Base-by-base conservation (phyloP, 2,888 invertebrate genomes). In the Andrena chrysosceles region DNA sequence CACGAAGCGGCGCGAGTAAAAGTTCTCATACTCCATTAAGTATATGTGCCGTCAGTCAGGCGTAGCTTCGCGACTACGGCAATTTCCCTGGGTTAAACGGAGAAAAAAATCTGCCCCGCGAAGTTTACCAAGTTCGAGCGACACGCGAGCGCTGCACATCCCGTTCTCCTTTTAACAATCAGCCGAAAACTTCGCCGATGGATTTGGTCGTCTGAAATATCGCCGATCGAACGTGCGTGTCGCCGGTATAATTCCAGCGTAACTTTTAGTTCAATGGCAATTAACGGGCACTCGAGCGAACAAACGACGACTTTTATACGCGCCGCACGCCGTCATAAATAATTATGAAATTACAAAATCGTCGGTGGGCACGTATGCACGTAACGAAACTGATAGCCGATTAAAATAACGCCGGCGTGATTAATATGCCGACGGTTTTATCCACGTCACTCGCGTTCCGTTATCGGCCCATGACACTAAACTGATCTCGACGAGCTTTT, bases 1-100 rank as follows among this genome's bases (percentile, higher is more conserved):
- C 35, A 10, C 16, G 71, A 26, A 68, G 72, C 23, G 60, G 71
- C 60, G 16, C 52, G 68, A 69, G 71, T 81, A 73, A 86, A 81
- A 77, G 70, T 82, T 77, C 77, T 73, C 77, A 77, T 82, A 66
- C 69, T 62, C 77, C 82, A 67, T 83, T 83, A 83, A 82, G 77
- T 83, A 74, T 83, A 77, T 83, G 73, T 73, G 73, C 49, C 77
- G 69, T 63, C 70, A 64, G 33, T 63, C 68, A 60, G 69, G 72
- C 81, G 59, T 71, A 23, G 81, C 33, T 35, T 33, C 42, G 74
- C 60, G 73, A 60, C 74, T 26, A 59, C 26, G 78, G 69, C 66
- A 78, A 83, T 83, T 75, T 75, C 48, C 73, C 35, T 42, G 29
- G 72, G 66, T 68, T 75, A 83, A 83, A 76, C 63, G 42, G 68